These are phyloP conservation scores for Oreochromis niloticus DNA, from an alignment of 2,113 vertebrate genomes.

Conservation along the genomic window DNA sequence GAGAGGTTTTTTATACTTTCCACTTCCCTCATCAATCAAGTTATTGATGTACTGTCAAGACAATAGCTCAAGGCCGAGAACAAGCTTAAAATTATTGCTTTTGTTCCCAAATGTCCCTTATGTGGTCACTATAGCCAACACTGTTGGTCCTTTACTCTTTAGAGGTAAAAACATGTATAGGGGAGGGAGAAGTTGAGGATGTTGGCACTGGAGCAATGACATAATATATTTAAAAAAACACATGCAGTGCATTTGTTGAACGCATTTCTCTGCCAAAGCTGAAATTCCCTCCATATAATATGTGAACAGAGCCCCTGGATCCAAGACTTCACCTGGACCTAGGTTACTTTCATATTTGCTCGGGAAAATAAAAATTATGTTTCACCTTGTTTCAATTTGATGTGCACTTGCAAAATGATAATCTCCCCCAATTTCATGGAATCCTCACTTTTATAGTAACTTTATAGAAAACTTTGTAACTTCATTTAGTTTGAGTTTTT, in stretches of 20 bases:
- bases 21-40: not conserved
- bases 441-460: not conserved
- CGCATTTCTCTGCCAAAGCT: not conserved
- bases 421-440: not conserved
- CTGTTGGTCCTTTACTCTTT: not conserved
- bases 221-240: not conserved
- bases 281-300: not conserved
- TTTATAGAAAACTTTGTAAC: not conserved
- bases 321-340: fast-evolving
- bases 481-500: not conserved
- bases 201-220: not conserved
- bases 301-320: not conserved
- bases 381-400: not conserved
- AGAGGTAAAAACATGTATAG: not conserved
- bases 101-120: not conserved
- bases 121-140: not conserved
- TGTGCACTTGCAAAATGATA: not conserved
- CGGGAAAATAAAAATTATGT: not conserved
- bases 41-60: not conserved
- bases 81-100: not conserved
- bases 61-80: not conserved
- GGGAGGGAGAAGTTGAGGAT: not conserved
- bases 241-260: not conserved
- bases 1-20: not conserved
- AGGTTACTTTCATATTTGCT: not conserved